These are phyloP conservation scores for Nesometra sesokonis DNA, from an alignment of 35 echinoderm and acorn worm genomes.

Conservation along the genomic window DNA sequence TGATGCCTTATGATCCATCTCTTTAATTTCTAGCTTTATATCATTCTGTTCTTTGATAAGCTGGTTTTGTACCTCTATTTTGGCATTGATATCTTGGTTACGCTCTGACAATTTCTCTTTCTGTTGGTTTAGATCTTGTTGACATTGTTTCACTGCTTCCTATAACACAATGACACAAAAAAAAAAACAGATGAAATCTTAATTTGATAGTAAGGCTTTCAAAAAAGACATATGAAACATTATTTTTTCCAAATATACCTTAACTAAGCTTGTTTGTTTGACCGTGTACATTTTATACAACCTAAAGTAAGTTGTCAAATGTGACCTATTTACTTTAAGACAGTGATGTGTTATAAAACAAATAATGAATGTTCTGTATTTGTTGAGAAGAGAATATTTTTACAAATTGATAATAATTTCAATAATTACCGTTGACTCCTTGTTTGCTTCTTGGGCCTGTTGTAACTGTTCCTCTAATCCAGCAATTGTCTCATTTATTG, in stretches of 20 bases:
- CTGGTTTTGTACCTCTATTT: constrained; percentile 37
- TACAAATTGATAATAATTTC: no score
- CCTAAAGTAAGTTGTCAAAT: no score
- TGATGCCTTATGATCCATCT: constrained; percentile 61
- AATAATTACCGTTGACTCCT: constrained; percentile 57
- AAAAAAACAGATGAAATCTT: background rate
- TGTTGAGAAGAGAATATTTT: no score
- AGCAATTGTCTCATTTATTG: constrained; percentile 64
- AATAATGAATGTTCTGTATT: no score
- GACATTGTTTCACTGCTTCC: constrained; percentile 58
- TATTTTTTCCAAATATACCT: no score
- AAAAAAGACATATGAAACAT: no score
- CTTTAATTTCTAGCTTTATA: constrained; percentile 79
- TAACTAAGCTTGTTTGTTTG: no score
- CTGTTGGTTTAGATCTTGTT: constrained; percentile 73
- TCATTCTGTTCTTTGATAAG: constrained; percentile 80
- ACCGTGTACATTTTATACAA: no score
- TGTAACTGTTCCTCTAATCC: constrained; percentile 49
- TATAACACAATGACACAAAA: background rate
- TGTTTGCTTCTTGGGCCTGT: constrained; percentile 42
- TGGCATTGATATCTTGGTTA: constrained; percentile 72
- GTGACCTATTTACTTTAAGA: no score
- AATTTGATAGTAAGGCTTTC: no score
- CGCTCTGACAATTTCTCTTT: constrained; percentile 66
- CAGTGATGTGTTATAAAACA: no score